Evolutionary conservation across 2,888 invertebrate genomes (phyloP).

Genomic region (Rhagium mordax): DNA sequence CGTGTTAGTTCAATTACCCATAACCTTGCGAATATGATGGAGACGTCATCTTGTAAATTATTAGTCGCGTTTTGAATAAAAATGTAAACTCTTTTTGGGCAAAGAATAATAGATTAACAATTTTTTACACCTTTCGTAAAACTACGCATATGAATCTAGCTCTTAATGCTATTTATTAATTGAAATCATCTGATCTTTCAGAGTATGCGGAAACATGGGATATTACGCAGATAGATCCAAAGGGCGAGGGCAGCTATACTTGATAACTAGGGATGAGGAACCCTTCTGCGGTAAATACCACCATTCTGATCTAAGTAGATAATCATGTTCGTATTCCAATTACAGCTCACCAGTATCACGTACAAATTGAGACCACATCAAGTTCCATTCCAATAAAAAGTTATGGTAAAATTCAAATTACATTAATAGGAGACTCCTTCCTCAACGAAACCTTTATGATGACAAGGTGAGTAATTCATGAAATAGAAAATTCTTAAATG

Average conservation of each 20-base stretch:
- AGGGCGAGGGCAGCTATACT: conserved; percentile 89
- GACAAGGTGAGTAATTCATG: conserved; percentile 77
- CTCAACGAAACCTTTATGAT: conserved; percentile 92
- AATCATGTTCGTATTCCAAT: conserved; percentile 38
- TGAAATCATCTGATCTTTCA: conserved; percentile 46
- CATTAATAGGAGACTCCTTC: conserved; percentile 84
- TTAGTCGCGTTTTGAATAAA: conserved; percentile 21
- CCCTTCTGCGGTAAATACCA: conserved; percentile 88
- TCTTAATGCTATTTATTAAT: no score
- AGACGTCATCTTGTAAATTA: conserved; percentile 14
- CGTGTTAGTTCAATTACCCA: conserved; percentile 4
- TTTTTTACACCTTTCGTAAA: no score
- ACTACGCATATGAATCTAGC: no score
- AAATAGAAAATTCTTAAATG: no score
- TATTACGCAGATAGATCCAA: conserved; percentile 91
- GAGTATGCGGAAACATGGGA: conserved; percentile 91
- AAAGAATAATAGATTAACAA: no score
- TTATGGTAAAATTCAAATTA: conserved; percentile 86
- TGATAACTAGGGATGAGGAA: conserved; percentile 91
- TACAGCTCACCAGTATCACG: conserved; percentile 89
- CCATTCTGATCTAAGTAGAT: background rate
- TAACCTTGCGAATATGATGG: background rate
- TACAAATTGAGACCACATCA: conserved; percentile 84
- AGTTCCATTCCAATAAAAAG: conserved; percentile 78
- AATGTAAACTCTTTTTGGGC: no score